These are phyloP conservation scores for Amia ocellicauda DNA, from an alignment of 2,113 vertebrate species.

Conservation along the genomic window DNA sequence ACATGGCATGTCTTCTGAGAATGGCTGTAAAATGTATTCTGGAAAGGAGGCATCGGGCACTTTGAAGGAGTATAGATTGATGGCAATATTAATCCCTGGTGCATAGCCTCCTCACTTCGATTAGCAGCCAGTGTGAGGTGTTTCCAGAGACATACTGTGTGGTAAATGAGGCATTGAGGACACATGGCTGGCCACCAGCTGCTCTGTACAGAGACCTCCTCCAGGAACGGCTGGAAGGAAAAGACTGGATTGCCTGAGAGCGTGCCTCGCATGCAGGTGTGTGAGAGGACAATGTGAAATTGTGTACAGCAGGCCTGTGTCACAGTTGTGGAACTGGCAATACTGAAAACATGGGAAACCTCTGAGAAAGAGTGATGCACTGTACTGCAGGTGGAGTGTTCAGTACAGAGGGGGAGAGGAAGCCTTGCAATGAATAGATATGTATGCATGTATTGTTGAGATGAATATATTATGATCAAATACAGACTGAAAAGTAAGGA, in stretches of 20 bases:
- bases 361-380: too few species aligned
- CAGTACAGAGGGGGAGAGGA: too few species aligned
- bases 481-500: too few species aligned
- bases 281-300: background rate
- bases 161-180: slow-evolving; percentile 7
- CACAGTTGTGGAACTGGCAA: too few species aligned
- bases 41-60: slow-evolving; percentile 34
- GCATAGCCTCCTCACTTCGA: slow-evolving; percentile 27
- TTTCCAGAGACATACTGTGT: slow-evolving; percentile 31
- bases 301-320: too few species aligned
- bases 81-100: slow-evolving; percentile 29
- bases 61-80: slow-evolving; percentile 26
- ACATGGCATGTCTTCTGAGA: too few species aligned
- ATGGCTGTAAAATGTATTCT: slow-evolving; percentile 40
- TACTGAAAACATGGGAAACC: too few species aligned
- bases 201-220: slow-evolving; percentile 21
- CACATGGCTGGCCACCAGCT: slow-evolving; percentile 58
- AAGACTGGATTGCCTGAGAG: background rate
- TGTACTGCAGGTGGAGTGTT: too few species aligned
- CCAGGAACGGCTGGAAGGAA: background rate
- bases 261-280: slow-evolving; percentile 8
- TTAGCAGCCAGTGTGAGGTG: slow-evolving; percentile 27
- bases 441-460: too few species aligned
- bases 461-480: too few species aligned
- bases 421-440: too few species aligned